phyloP scores from a whole-genome alignment of 30 jellyfish, hydroid and myxozoan genomes.

The Cassiopea xamachana region DNA sequence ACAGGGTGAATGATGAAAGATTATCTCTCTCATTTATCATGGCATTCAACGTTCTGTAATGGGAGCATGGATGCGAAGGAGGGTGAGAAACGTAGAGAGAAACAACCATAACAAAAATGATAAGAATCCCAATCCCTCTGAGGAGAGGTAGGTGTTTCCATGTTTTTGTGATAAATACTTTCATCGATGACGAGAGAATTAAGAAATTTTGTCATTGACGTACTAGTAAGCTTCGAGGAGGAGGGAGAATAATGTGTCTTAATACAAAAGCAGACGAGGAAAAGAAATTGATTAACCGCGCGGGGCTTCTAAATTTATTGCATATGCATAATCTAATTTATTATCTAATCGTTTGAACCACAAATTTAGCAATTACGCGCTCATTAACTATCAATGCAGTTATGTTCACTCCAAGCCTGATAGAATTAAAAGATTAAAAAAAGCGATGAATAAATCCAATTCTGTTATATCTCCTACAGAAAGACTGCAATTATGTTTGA shows the following conservation, averaged over 20 bases:
- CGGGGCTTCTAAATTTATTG: conserved; percentile 41
- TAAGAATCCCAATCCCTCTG: too few relatives aligned
- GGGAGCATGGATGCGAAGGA: too few relatives aligned
- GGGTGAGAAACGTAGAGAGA: too few relatives aligned
- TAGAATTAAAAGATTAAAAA: conserved; percentile 32
- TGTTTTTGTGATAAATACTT: too few relatives aligned
- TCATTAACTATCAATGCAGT: conserved; percentile 46
- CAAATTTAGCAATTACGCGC: conserved; percentile 59
- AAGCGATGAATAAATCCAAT: conserved; percentile 12
- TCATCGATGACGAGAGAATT: too few relatives aligned
- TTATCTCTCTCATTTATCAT: too few relatives aligned
- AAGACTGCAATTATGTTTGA: not conserved
- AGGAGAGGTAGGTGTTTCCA: too few relatives aligned
- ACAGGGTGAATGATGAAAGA: too few relatives aligned
- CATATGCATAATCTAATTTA: conserved; percentile 32
- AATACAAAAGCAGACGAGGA: conserved; percentile 47
- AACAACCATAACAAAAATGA: too few relatives aligned
- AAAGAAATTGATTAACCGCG: conserved; percentile 43
- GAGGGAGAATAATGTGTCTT: conserved; percentile 6
- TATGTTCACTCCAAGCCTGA: conserved; percentile 48
- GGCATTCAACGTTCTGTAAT: too few relatives aligned
- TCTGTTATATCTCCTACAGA: conserved; percentile 41
- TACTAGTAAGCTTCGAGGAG: not conserved
- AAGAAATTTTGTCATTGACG: too few relatives aligned
- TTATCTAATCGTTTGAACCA: conserved; percentile 39